Conservation (phyloP, 2,797 vertebrate species). For the Odontamblyopus rebecca region DNA sequence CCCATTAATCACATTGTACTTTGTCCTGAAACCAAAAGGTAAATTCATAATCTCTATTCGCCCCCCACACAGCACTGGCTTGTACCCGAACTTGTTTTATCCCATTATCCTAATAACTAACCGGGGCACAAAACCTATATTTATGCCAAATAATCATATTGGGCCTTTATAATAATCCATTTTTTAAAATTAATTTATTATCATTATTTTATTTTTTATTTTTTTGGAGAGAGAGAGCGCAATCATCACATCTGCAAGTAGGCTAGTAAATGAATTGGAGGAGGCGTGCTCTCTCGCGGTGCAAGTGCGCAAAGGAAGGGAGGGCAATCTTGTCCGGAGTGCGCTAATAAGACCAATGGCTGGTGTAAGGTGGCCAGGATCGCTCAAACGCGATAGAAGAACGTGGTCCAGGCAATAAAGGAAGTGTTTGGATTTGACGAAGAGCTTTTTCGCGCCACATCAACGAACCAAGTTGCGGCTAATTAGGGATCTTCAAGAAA, state of each 20-base stretch:
- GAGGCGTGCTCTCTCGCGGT: conserved; percentile 78
- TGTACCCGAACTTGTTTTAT: no score
- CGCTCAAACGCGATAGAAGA: conserved; percentile 57
- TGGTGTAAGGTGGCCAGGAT: conserved; percentile 75
- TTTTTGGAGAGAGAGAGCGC: not conserved
- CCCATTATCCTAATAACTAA: no score
- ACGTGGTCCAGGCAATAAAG: conserved; percentile 49
- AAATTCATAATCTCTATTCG: no score
- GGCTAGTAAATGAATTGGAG: conserved; percentile 61
- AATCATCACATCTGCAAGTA: not conserved
- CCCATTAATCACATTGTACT: no score
- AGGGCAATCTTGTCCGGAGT: conserved; percentile 74
- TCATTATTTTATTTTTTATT: no score
- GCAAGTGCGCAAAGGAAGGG: conserved; percentile 80
- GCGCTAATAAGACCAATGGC: conserved; percentile 81
- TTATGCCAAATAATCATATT: no score
- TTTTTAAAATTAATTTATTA: no score
- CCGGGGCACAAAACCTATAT: no score
- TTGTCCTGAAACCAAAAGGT: no score
- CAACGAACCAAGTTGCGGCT: conserved; percentile 18
- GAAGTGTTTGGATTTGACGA: conserved; percentile 37
- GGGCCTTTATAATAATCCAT: no score
- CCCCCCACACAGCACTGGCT: no score
- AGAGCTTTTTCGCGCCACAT: conserved; percentile 51
- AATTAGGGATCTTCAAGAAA: conserved; percentile 1